A percentile compares a stretch with the other conserved stretches of the same genome.
phyloP scores from a whole-genome alignment of 2,797 vertebrate genomes.

The Yasuhikotakia modesta region DNA sequence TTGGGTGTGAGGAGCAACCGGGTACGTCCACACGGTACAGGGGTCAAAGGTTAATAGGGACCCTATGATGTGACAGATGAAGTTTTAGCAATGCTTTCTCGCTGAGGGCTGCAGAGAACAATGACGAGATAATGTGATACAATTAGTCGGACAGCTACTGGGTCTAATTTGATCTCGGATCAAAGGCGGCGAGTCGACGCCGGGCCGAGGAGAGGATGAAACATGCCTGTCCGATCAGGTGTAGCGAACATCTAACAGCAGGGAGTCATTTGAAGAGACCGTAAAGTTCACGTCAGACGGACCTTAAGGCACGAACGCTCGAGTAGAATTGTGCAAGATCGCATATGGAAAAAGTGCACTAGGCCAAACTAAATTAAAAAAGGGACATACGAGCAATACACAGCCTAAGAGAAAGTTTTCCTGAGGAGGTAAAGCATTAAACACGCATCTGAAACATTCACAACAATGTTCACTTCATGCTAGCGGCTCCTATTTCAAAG shows the following conservation, averaged over 20 bases:
- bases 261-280: slow-evolving; percentile 34
- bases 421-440: slow-evolving; percentile 12
- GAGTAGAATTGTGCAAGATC: slow-evolving; percentile 5
- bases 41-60: slow-evolving; percentile 95
- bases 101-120: slow-evolving; percentile 80
- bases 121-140: slow-evolving; percentile 94
- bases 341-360: slow-evolving; percentile 28
- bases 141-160: slow-evolving; percentile 89
- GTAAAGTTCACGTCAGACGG: slow-evolving; percentile 14
- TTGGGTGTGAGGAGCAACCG: slow-evolving; percentile 94
- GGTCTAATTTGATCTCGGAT: slow-evolving; percentile 80
- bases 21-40: slow-evolving; percentile 83
- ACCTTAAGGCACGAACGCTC: slow-evolving; percentile 35
- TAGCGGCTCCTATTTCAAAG: slow-evolving; percentile 57
- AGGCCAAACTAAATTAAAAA: slow-evolving; percentile 34
- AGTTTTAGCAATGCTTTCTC: slow-evolving; percentile 91
- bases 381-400: slow-evolving; percentile 8
- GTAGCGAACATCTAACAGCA: slow-evolving; percentile 58
- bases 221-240: slow-evolving; percentile 81
- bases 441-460: slow-evolving; percentile 56
- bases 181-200: slow-evolving; percentile 73
- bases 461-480: slow-evolving; percentile 56
- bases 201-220: slow-evolving; percentile 79
- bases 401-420: not conserved
- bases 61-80: slow-evolving; percentile 91